Percentiles rank a stretch among this genome's conserved stretches.
Conservation (phyloP, 2,113 vertebrate species). For the Upupa epops region DNA sequence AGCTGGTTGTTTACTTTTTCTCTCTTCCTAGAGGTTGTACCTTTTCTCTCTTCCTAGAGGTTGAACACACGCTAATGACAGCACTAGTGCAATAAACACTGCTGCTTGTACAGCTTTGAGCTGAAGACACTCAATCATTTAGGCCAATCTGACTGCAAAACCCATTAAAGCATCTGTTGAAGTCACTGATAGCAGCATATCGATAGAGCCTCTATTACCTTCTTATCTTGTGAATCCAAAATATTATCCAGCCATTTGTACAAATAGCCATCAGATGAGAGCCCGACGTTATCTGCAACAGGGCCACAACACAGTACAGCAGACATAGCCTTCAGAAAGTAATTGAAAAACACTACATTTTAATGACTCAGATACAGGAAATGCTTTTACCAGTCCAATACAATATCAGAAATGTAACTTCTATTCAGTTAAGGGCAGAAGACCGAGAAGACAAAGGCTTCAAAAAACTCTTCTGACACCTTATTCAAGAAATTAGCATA, state of each 20-base stretch:
- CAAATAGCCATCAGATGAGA: conserved; percentile 97
- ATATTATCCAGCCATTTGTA: conserved; percentile 99
- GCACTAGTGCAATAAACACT: accelerated
- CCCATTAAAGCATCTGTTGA: neutral
- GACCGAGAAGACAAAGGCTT: neutral
- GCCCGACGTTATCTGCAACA: conserved; percentile 96
- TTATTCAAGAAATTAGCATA: neutral
- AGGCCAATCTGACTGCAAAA: neutral
- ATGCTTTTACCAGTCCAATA: neutral
- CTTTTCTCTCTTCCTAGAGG: too few species aligned
- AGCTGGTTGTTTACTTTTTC: too few species aligned
- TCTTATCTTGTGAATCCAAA: conserved; percentile 97
- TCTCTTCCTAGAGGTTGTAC: too few species aligned
- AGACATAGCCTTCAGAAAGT: conserved; percentile 91
- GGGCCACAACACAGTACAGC: conserved; percentile 97
- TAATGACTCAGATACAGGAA: neutral
- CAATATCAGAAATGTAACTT: neutral
- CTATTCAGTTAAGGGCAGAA: neutral
- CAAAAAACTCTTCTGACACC: neutral
- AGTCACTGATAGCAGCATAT: neutral
- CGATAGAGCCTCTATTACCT: conserved; percentile 75
- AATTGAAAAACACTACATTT: conserved; percentile 46
- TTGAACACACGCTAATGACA: too few species aligned
- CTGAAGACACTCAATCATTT: neutral
- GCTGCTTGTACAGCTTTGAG: neutral